Evolutionary conservation across 1,140 invertebrate species (phyloP), one percentile per base, ranked within the genome.

Genomic region (Atopsyche davidsoni): DNA sequence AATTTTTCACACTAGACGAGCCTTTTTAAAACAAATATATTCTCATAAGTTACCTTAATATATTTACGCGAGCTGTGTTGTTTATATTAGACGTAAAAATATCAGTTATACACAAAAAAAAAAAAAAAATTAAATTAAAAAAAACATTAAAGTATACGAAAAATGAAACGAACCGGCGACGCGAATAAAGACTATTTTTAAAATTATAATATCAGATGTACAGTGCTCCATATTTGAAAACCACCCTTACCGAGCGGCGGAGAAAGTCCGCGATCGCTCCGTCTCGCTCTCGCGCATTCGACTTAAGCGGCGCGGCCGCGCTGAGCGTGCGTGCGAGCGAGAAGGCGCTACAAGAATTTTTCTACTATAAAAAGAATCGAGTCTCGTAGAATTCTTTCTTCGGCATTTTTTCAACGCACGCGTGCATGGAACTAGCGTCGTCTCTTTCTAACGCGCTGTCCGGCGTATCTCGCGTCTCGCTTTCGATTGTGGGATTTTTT

Each of bases 331-430:
- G 38, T 19, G 46, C 13, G 36, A 32, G 44, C 51, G 23, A 41
- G 50, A 45, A n/a, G n/a, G 19, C 36, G 34, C 17, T 1, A 49
- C 31, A 11, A 21, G 34, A 43, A 46, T 50, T 56, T 52, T 45
- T 49, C 44, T 25, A 17, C 24, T 48, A 50, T 39, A 39, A 24
- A 19, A 41, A 2, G 38, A 51, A 55, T 49, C 28, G 35, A 24
- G 35, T 36, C 44, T 55, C 45, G 38, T 44, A 55, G 53, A 55
- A 50, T 55, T 55, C 47, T 55, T 55, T 55, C 53, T 55, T 55
- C 34, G 34, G 34, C 24, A 34, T 47, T 49, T 46, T 57, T 56
- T 47, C 44, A 24, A 34, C 40, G 35, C 42, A 14, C 44, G 49
- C 38, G 34, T 42, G 24, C 46, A 52, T 46, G 52, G 31, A 48